Conservation (phyloP, 2,888 invertebrate genomes). For the Epinotia bilunana region DNA sequence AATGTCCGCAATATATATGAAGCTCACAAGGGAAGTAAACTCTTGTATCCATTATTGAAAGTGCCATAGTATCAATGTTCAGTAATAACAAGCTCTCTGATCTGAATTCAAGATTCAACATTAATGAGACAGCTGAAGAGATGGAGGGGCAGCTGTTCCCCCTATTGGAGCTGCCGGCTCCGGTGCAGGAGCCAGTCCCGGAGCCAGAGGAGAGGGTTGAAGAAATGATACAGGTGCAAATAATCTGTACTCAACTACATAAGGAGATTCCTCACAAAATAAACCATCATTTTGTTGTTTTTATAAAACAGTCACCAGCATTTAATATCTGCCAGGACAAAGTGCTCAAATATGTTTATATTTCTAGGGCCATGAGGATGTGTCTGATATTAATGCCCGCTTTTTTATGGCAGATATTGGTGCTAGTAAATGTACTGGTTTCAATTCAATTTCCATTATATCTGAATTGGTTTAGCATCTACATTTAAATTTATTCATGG, state of each 20-base stretch:
- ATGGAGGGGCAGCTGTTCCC: conserved; percentile 47
- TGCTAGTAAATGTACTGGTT: too few species aligned
- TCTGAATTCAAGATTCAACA: conserved; percentile 52
- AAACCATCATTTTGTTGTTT: too few species aligned
- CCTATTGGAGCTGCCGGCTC: conserved; percentile 49
- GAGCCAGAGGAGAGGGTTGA: conserved; percentile 64
- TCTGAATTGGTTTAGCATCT: not conserved
- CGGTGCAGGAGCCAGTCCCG: conserved; percentile 57
- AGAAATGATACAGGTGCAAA: conserved; percentile 63
- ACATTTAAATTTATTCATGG: not conserved
- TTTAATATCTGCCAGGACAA: too few species aligned
- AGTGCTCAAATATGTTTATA: too few species aligned
- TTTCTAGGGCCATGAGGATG: too few species aligned
- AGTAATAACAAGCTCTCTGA: not conserved
- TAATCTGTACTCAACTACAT: not conserved
- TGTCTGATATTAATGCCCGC: too few species aligned
- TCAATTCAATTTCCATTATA: not conserved
- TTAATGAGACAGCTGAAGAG: conserved; percentile 48
- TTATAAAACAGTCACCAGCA: too few species aligned
- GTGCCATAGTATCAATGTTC: not conserved
- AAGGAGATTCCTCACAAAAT: too few species aligned
- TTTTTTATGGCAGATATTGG: too few species aligned
- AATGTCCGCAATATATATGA: too few species aligned
- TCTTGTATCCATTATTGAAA: too few species aligned
- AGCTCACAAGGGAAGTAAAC: too few species aligned